phyloP scores from a whole-genome alignment of 2,113 vertebrate genomes.

The Pachyramphus minor region DNA sequence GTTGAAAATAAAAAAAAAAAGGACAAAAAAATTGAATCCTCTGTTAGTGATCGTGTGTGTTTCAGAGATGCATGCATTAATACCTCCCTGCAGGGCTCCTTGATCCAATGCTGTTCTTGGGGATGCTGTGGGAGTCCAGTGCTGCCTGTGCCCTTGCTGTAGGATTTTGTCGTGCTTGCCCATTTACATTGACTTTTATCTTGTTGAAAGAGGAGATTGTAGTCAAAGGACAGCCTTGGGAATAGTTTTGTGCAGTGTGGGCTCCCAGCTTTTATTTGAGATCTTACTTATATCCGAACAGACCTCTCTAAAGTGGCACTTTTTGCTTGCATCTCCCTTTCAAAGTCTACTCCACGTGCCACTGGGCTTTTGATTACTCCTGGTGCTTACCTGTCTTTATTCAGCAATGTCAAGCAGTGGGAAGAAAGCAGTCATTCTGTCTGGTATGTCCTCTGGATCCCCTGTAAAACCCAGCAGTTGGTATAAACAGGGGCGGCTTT shows the following conservation, averaged over 20 bases:
- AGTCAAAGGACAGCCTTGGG: conserved; percentile 33
- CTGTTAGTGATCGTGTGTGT: neutral
- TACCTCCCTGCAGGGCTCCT: neutral
- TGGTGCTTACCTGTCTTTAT: neutral
- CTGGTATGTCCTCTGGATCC: neutral
- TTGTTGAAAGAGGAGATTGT: neutral
- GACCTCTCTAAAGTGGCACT: neutral
- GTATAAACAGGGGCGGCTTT: neutral
- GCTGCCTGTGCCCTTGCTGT: conserved; percentile 2
- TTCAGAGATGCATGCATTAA: neutral
- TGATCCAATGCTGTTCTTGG: neutral
- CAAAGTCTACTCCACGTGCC: neutral
- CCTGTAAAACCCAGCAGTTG: neutral
- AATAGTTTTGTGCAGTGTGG: conserved; percentile 3
- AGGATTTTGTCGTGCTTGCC: conserved; percentile 9
- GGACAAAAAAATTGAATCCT: neutral
- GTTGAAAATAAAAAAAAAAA: neutral
- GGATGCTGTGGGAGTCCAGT: neutral
- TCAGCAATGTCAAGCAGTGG: neutral
- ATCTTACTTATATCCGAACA: neutral
- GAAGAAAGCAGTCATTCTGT: neutral
- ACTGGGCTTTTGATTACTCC: conserved; percentile 8
- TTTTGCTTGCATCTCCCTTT: conserved; percentile 41
- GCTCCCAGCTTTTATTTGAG: conserved; percentile 4
- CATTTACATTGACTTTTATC: conserved; percentile 12